phyloP scores from a whole-genome alignment of 2,888 invertebrate genomes.

The Hirtodrosophila duncani region DNA sequence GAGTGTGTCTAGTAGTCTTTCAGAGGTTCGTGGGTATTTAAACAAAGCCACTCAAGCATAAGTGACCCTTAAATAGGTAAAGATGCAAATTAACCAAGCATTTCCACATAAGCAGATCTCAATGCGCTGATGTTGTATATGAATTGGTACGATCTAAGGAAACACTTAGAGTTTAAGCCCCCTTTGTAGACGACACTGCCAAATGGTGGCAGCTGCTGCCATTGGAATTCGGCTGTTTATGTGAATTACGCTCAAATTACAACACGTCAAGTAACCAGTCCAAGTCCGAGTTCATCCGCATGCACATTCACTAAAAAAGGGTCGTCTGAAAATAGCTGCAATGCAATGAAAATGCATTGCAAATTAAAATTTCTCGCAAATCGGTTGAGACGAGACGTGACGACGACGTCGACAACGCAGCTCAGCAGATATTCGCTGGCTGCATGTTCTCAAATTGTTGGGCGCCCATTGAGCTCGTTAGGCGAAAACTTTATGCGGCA shows the following conservation, averaged over 20 bases:
- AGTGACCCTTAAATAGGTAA: too few relatives aligned
- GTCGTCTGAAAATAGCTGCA: conserved; percentile 67
- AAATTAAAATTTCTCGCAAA: conserved; percentile 72
- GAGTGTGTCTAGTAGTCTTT: too few relatives aligned
- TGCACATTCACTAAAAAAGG: conserved; percentile 3
- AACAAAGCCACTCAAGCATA: too few relatives aligned
- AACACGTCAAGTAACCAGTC: conserved; percentile 22
- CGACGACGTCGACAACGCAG: conserved; percentile 23
- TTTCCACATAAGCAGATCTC: too few relatives aligned
- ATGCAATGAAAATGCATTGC: conserved; percentile 65
- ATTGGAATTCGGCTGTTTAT: conserved; percentile 66
- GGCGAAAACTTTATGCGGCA: conserved; percentile 71
- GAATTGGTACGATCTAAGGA: too few relatives aligned
- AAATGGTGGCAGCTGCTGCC: conserved; percentile 14
- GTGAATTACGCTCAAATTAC: conserved; percentile 75
- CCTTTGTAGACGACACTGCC: conserved; percentile 13
- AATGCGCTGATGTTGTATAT: too few relatives aligned
- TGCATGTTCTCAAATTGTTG: conserved; percentile 12
- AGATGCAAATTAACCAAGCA: too few relatives aligned
- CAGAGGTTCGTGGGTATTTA: too few relatives aligned
- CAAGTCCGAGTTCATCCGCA: background rate
- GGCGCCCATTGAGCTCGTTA: conserved; percentile 63
- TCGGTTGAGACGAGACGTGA: conserved; percentile 14
- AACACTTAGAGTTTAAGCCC: too few relatives aligned
- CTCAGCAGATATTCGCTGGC: conserved; percentile 21